Base-by-base conservation (phyloP, 2,888 invertebrate genomes). In the Drosophila hamatofila region DNA sequence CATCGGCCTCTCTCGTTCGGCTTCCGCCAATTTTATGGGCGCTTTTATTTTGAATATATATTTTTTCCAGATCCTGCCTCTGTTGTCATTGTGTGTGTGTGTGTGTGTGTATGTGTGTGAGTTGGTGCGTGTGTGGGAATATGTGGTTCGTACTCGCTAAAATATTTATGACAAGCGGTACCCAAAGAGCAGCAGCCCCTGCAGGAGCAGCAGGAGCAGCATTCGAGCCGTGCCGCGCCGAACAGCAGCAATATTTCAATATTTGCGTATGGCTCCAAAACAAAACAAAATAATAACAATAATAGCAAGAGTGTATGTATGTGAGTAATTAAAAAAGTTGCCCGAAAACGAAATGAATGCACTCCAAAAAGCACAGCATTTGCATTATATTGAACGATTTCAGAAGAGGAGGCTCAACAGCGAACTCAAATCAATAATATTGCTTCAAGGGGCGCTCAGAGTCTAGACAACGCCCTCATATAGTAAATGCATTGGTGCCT, bases 151-250 rank as follows among this genome's bases (percentile, higher is more conserved):
- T 33, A 67, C 68, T 72, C 73, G 77, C 83, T 86, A 77, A 90
- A 86, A 86, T 88, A 86, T 86, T 86, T 86, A 86, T 90, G 80
- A 80, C 80, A 82, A 85, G 83, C 88, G 86, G 67, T 75, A 67
- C 72, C 21, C 65, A 25, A 59, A 49, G 52, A 37, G 16, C 61
- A 55, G 39, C 35, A 51, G 21, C 51, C 33, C 21, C 30, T 30
- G 23, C 25, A 46, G 42, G 11, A 9, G n/a, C 18, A 42, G 46
- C 16, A 42, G 14, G 25, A 46, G 18, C 33, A 16, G 30, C 18
- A 51, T 3, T 27, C 39, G 11, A 27, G 46, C n/a, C n/a, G 25
- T 2, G 27, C 18, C 27, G 16, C 16, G 16, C 9, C 25, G 39
- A 41, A 27, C 57, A 35, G 48, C 58, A 61, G 55, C 72, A 51